Evolutionary conservation across 2,113 vertebrate species (phyloP), one percentile per base, ranked within the genome.

Genomic region (Polypterus bichir): DNA sequence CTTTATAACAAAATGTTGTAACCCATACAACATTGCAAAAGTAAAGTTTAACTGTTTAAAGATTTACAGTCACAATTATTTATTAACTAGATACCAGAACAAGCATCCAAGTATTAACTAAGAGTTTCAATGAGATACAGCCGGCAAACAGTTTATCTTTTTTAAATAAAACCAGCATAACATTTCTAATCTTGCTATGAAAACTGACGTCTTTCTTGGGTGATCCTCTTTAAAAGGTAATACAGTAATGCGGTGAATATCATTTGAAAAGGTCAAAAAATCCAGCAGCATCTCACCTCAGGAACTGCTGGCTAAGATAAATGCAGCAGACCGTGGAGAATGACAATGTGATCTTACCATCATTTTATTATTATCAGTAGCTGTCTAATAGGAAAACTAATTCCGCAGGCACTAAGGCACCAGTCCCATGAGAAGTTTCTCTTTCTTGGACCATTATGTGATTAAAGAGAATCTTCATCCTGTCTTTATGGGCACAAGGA

Each of bases 241-340:
- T 59, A 58, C 69, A 69, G 57, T 63, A 71, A 70, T 66, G 71
- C 73, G 75, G 74, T 75, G 75, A 79, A 69, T 76, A 81, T 76
- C 73, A 67, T 70, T 70, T 61, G 66, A 65, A 82, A 79, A 85
- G 74, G 79, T 82, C 73, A 76, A 64, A 62, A 59, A 73, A 70
- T 71, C 62, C 66, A 60, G 69, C 64, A 65, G 72, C 72, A 76
- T 73, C 62, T 65, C 68, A 66, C 69, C 71, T 75, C 65, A 48
- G 64, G 66, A 79, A 73, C 71, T 69, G 66, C 73, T 72, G 68
- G 60, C 74, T 78, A 68, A 72, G 62, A 74, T 69, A 78, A 76
- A 77, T 60, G 71, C 74, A 78, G 68, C 64, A 62, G 66, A 60
- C 68, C 78, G 68, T 75, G 70, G 69, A 74, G 71, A 70, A 68